phyloP scores from a whole-genome alignment of 2,888 invertebrate species.

The Nomada lathburiana region DNA sequence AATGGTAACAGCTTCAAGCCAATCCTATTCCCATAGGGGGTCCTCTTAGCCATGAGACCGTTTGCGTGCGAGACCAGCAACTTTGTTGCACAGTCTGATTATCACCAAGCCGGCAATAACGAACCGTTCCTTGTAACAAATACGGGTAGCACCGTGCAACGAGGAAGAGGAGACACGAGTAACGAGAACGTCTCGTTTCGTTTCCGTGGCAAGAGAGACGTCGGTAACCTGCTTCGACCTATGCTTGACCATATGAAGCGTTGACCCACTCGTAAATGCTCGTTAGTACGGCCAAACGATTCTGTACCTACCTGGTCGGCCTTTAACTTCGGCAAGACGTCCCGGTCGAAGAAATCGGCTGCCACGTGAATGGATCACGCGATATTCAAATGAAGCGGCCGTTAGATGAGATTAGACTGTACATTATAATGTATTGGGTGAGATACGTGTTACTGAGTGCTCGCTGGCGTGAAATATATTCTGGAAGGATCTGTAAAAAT shows the following conservation, averaged over 20 bases:
- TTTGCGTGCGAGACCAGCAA: too few species aligned
- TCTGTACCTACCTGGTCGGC: background rate
- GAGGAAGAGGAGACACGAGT: conserved; percentile 30
- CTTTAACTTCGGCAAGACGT: conserved; percentile 12
- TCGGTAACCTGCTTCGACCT: conserved; percentile 25
- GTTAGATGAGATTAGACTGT: background rate
- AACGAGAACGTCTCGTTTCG: conserved; percentile 17
- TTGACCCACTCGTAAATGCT: conserved; percentile 39
- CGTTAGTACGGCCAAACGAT: conserved; percentile 7
- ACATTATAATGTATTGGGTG: too few species aligned
- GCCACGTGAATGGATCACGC: conserved; percentile 2
- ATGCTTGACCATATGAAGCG: conserved; percentile 32
- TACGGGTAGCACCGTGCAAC: background rate
- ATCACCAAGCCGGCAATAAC: conserved; percentile 3
- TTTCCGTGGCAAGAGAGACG: conserved; percentile 6
- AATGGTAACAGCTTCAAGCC: background rate
- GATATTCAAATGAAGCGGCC: conserved; percentile 7
- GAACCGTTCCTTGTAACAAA: background rate
- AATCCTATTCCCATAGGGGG: background rate
- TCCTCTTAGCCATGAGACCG: fast-evolving
- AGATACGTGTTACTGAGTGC: too few species aligned
- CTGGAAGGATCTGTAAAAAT: background rate
- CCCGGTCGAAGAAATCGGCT: background rate
- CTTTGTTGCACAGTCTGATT: conserved; percentile 4
- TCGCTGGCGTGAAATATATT: too few species aligned